Percentiles rank a stretch among this genome's conserved stretches.
phyloP scores from a whole-genome alignment of 2,888 invertebrate species.

The Clusia tigrina region DNA sequence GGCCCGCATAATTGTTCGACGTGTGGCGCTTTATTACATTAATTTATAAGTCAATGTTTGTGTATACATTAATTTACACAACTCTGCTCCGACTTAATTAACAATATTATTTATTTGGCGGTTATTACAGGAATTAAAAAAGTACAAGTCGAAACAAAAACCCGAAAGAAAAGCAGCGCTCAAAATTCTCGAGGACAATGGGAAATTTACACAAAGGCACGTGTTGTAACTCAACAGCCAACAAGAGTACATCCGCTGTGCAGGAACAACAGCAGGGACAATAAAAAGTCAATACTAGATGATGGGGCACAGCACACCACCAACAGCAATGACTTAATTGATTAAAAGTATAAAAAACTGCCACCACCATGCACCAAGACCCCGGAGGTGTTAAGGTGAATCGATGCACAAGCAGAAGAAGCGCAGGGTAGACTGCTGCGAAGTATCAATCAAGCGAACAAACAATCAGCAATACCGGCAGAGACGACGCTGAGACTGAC shows the following conservation, averaged over 20 bases:
- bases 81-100: constrained; percentile 55
- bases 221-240: constrained; percentile 35
- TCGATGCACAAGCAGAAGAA: constrained; percentile 21
- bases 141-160: too few species aligned
- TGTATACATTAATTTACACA: constrained; percentile 47
- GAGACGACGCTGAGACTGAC: background rate
- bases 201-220: constrained; percentile 43
- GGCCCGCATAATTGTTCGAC: constrained; percentile 50
- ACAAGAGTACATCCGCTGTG: constrained; percentile 24
- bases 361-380: constrained; percentile 38
- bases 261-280: constrained; percentile 24
- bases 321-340: constrained; percentile 55
- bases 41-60: background rate
- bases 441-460: constrained; percentile 42
- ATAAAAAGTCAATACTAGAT: constrained; percentile 35
- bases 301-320: constrained; percentile 24
- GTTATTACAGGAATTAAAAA: too few species aligned
- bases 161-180: constrained; percentile 2
- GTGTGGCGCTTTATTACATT: constrained; percentile 52
- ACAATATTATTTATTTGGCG: constrained; percentile 39
- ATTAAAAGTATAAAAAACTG: constrained; percentile 58
- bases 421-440: constrained; percentile 20
- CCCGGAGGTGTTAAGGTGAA: constrained; percentile 34
- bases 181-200: constrained; percentile 23
- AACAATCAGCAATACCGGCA: constrained; percentile 44